These are phyloP conservation scores for Phocoena sinus DNA, from an alignment of 2,113 vertebrate genomes.

Conservation along the genomic window DNA sequence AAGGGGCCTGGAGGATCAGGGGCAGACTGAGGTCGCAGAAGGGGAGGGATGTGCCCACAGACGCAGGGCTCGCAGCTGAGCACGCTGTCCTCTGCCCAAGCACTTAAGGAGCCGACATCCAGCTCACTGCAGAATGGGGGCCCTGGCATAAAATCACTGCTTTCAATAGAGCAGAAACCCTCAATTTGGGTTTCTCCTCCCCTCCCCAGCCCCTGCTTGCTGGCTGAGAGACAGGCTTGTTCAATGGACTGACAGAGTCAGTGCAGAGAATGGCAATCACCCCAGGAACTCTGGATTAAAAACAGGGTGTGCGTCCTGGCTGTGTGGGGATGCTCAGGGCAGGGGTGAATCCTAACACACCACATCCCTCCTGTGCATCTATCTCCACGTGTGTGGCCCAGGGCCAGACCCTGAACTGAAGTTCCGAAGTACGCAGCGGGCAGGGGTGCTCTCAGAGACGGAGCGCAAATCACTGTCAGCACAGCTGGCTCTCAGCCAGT, in stretches of 20 bases:
- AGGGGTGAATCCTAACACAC: background rate
- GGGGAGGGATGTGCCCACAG: too few relatives aligned
- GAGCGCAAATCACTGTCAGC: background rate
- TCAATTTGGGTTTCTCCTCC: background rate
- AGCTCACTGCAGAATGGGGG: rapidly evolving
- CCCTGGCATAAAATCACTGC: too few relatives aligned
- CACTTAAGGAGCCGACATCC: rapidly evolving
- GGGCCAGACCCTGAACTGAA: background rate
- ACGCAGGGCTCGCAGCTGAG: background rate
- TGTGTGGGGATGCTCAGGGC: background rate
- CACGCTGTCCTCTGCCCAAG: rapidly evolving
- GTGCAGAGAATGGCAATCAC: background rate
- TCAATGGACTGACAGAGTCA: background rate
- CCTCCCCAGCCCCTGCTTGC: background rate
- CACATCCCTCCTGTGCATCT: rapidly evolving
- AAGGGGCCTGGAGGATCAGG: background rate
- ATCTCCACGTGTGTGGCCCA: rapidly evolving
- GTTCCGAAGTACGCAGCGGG: background rate
- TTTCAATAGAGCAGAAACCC: background rate
- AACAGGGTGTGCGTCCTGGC: background rate
- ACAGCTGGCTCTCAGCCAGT: rapidly evolving
- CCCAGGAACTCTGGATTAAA: background rate
- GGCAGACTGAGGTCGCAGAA: background rate
- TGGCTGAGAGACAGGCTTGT: background rate
- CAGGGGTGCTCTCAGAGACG: rapidly evolving